Base-by-base conservation (phyloP, 2,113 vertebrate species). In the Corapipo altera region DNA sequence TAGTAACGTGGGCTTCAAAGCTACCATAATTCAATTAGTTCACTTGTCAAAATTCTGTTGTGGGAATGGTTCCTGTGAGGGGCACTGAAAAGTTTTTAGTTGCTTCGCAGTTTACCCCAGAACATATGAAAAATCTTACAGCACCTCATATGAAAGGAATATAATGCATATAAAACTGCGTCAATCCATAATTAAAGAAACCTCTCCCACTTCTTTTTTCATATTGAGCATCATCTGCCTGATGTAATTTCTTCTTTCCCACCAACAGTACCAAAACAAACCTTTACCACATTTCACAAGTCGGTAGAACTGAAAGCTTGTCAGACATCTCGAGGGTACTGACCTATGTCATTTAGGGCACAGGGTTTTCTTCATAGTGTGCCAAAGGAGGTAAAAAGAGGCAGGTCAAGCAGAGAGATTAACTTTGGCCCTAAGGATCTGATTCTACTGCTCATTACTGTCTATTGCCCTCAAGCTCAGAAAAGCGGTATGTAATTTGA, bases 191-290 rank as follows among this genome's bases (percentile, higher is more conserved):
- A 13, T 49, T 65, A 46, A 74, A 88, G 57, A 97, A 85, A 87
- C 73, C 41, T 80, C 16, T 84, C 73, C 44, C 3, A 19, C 67
- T 90, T 94, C 90, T 90, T 41, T 91, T 91, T 94, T 96, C 69
- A 74, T 37, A 21, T 71, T 71, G 55, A 86, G 62, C 28, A 20
- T 96, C 72, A 58, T 82, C 71, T 83, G 62, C 54, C 75, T 80
- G 70, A 66, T 76, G 57, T 58, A 69, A 85, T 93, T 91, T 95
- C 61, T 94, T 93, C 87, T 85, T 85, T 88, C 75, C 72, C 77
- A 94, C 75, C 82, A 78, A 33, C 1, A 30, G 57, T 80, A 92
- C 44, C 86, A 89, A 89, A 95, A 75, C 83, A 93, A 94, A 74
- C 52, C 66, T 83, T 85, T 22, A 12, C 69, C 61, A 51, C 70